Conservation (phyloP, 2,113 vertebrate species). For the Clarias magur region DNA sequence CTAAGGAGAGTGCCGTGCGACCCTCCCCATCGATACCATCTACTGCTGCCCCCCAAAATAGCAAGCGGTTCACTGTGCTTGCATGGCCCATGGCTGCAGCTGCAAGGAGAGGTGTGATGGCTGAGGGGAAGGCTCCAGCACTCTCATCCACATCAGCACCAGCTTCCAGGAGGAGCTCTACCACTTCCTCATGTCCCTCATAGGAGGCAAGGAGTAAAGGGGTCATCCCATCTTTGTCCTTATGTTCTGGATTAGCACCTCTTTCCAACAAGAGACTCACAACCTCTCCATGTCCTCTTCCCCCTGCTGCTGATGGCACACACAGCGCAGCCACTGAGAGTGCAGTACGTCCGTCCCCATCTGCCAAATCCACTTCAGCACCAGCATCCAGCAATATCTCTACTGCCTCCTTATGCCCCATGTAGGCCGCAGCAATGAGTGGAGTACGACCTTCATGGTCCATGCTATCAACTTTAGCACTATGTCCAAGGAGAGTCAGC, state of each 20-base stretch:
- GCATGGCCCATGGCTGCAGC: conserved; percentile 78
- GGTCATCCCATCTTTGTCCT: conserved; percentile 77
- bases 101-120: conserved; percentile 73
- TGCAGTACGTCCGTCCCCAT: conserved; percentile 75
- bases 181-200: conserved; percentile 75
- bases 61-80: conserved; percentile 68
- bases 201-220: conserved; percentile 78
- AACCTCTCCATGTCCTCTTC: conserved; percentile 68
- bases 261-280: conserved; percentile 73
- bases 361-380: conserved; percentile 68
- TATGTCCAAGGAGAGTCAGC: conserved; percentile 66
- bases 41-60: conserved; percentile 79
- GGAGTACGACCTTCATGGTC: conserved; percentile 76
- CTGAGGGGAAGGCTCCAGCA: conserved; percentile 59
- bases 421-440: conserved; percentile 78
- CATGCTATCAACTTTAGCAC: conserved; percentile 68
- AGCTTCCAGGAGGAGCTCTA: conserved; percentile 78
- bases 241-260: conserved; percentile 71
- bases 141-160: conserved; percentile 76
- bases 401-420: conserved; percentile 75
- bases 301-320: conserved; percentile 68
- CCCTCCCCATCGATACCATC: conserved; percentile 78
- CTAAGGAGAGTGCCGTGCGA: conserved; percentile 74
- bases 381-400: conserved; percentile 70
- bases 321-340: conserved; percentile 77